Percentiles rank a stretch among this genome's conserved stretches.
phyloP scores from a whole-genome alignment of 2,113 vertebrate genomes.

The Coreoperca whiteheadi region DNA sequence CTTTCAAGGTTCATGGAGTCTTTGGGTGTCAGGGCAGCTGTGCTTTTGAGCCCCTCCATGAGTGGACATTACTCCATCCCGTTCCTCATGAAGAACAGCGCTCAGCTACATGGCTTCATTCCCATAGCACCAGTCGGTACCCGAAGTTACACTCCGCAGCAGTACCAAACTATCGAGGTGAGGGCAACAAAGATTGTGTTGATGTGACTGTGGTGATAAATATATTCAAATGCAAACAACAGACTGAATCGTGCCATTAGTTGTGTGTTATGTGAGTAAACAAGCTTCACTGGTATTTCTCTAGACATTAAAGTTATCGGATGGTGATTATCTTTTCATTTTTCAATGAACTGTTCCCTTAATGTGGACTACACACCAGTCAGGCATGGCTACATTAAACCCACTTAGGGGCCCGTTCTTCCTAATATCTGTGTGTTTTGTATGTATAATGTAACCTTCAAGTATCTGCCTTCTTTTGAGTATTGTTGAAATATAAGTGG shows the following conservation, averaged over 20 bases:
- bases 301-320: neutral
- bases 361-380: neutral
- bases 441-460: too few relatives aligned
- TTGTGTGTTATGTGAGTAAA: neutral
- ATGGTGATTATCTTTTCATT: neutral
- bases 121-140: conserved; percentile 92
- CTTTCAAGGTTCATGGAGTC: conserved; percentile 87
- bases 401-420: too few relatives aligned
- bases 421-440: too few relatives aligned
- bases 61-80: conserved; percentile 94
- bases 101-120: conserved; percentile 88
- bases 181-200: neutral
- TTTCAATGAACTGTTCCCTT: neutral
- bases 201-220: neutral
- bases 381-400: neutral
- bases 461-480: too few relatives aligned
- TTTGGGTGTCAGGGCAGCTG: conserved; percentile 83
- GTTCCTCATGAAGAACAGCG: conserved; percentile 87
- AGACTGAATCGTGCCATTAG: neutral
- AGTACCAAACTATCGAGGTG: conserved; percentile 92
- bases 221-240: neutral
- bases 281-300: neutral
- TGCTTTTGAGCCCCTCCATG: conserved; percentile 95
- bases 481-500: too few relatives aligned
- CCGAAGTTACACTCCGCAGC: conserved; percentile 86